phyloP scores from a whole-genome alignment of 1,140 invertebrate species.

The Phocides pigmalion region DNA sequence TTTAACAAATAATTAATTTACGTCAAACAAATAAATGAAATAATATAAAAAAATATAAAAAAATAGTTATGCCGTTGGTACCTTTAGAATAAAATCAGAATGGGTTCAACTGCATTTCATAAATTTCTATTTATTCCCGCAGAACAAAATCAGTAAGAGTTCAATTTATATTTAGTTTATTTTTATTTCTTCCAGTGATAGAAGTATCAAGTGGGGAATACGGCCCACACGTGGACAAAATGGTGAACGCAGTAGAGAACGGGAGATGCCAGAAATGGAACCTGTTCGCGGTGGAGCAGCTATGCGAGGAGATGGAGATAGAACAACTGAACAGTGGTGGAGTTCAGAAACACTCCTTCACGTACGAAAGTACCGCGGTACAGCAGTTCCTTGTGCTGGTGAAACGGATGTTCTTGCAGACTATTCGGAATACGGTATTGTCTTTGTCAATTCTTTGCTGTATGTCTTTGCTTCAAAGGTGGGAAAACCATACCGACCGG shows the following conservation, averaged over 20 bases:
- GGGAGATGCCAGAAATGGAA: constrained; percentile 84
- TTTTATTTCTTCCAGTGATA: constrained; percentile 85
- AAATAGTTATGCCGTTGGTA: no score
- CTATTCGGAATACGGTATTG: constrained; percentile 89
- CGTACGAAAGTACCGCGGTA: constrained; percentile 84
- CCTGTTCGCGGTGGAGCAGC: constrained; percentile 45
- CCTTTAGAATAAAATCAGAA: no score
- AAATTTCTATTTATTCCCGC: no score
- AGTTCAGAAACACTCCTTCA: constrained; percentile 73
- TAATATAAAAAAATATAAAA: no score
- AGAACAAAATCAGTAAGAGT: no score
- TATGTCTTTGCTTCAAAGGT: no score
- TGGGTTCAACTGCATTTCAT: no score
- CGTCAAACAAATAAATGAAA: no score
- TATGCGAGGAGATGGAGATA: constrained; percentile 40
- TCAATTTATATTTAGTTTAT: not conserved
- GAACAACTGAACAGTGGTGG: constrained; percentile 58
- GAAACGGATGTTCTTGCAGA: constrained; percentile 88
- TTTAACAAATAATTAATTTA: no score
- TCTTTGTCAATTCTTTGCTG: no score
- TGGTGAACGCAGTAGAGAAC: constrained; percentile 87
- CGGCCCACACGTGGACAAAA: constrained; percentile 86
- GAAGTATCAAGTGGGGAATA: constrained; percentile 91
- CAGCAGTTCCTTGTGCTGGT: constrained; percentile 88
- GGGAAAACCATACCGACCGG: no score